phyloP scores from a whole-genome alignment of 1,140 invertebrate genomes.

The Calliphora vicina region DNA sequence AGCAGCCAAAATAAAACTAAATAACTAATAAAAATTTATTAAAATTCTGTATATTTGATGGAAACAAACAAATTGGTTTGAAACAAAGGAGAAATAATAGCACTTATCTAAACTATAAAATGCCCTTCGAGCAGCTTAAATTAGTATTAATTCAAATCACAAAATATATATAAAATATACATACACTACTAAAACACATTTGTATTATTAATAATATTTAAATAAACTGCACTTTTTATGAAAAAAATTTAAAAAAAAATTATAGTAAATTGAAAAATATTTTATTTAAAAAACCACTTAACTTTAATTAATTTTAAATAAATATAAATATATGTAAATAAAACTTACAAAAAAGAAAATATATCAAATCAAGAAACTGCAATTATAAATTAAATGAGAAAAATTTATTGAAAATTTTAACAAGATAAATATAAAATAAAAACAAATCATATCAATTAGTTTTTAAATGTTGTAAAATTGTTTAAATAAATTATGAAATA shows the following conservation, averaged over 20 bases:
- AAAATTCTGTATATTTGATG: not conserved
- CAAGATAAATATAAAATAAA: not conserved
- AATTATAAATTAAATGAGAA: constrained; percentile 1
- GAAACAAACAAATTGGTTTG: not conserved
- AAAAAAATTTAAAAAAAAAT: not conserved
- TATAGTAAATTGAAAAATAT: not conserved
- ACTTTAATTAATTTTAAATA: not conserved
- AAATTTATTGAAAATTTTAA: not conserved
- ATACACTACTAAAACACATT: not conserved
- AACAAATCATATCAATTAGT: constrained; percentile 19
- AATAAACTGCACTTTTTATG: not conserved
- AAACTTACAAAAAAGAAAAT: not conserved
- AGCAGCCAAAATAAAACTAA: not conserved
- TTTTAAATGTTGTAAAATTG: constrained; percentile 15
- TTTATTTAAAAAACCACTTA: too few species aligned
- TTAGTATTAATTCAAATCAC: not conserved
- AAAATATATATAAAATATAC: not conserved
- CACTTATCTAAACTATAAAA: not conserved
- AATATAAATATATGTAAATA: not conserved
- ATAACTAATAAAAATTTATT: not conserved
- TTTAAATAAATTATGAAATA: not conserved
- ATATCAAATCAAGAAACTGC: not conserved
- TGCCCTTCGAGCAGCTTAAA: not conserved
- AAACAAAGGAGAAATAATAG: not conserved
- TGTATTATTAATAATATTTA: not conserved